These are phyloP conservation scores for Microcebus lehilahytsara DNA, from an alignment of 2,113 vertebrate genomes.

Conservation along the genomic window DNA sequence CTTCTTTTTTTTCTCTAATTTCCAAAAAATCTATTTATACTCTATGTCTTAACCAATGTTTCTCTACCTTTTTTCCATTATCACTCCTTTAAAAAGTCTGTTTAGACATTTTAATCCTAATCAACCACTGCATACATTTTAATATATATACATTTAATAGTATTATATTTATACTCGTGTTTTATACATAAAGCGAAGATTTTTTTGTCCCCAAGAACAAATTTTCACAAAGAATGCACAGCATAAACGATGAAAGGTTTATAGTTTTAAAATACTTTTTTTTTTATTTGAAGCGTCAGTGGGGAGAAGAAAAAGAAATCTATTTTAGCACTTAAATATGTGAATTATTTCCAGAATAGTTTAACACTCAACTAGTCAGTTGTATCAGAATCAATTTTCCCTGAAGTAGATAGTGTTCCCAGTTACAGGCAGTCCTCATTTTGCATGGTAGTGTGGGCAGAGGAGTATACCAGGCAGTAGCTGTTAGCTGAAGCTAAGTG, in stretches of 20 bases:
- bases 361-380: background rate
- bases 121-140: background rate
- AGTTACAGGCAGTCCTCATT: background rate
- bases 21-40: background rate
- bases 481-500: background rate
- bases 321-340: background rate
- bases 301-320: background rate
- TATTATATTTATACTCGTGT: background rate
- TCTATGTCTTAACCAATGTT: background rate
- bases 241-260: background rate
- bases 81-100: background rate
- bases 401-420: background rate
- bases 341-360: background rate
- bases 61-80: background rate
- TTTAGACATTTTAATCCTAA: background rate
- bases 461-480: background rate
- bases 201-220: background rate
- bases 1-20: background rate
- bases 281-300: background rate
- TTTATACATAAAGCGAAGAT: background rate
- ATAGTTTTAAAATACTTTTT: background rate
- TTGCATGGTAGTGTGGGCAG: background rate
- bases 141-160: background rate
- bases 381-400: background rate
- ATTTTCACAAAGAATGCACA: background rate